Evolutionary conservation across 1,140 invertebrate genomes (phyloP), one percentile per base, ranked within the genome.

Genomic region (Tetranychus cinnabarinus): DNA sequence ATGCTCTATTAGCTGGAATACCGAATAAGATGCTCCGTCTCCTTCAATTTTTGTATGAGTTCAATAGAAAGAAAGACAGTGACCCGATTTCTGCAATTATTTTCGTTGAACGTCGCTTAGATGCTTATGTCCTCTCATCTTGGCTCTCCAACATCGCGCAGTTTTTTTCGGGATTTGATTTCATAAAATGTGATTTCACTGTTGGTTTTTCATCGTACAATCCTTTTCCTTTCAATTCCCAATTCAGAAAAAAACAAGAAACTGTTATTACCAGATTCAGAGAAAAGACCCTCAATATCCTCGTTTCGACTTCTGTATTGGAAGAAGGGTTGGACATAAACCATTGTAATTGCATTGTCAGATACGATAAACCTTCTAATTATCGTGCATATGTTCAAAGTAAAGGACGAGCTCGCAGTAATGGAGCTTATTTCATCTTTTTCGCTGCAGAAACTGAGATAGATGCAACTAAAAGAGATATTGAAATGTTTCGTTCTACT

Each of bases 271-370:
- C 70, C 23, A 83, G 82, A 64, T 98, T 97, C 73, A 79, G 92
- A n/a, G 86, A 68, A 36, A 82, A 86, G 65, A 87, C 95, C 69
- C 86, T 89, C 67, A 99, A 99, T 75, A 74, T 97, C 13, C 76
- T 99, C 35, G 79, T 98, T 56, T 82, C 89, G 1, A 87, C 85
- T 35, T 78, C 77, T 61, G 78, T 88, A 23, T 70, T 88, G 7
- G 86, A 91, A 71, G 85, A 89, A 73, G 86, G 86, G 10, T 77
- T 91, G n/a, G 87, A 91, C 69, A 75, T 91, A 46, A 82, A 83
- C 1, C 76, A 78, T 56, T 90, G 88, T 69, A 85, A 85, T 67
- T 72, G 89, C 48, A 80, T 92, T 23, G 70, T 89, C 48, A 73
- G 83, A 54, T 90, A 84, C 73, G 81, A 85, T 73, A 70, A 73